Percentiles rank a stretch among this genome's conserved stretches.
phyloP scores from a whole-genome alignment of 2,113 vertebrate species.

The Clarias macrocephalus region DNA sequence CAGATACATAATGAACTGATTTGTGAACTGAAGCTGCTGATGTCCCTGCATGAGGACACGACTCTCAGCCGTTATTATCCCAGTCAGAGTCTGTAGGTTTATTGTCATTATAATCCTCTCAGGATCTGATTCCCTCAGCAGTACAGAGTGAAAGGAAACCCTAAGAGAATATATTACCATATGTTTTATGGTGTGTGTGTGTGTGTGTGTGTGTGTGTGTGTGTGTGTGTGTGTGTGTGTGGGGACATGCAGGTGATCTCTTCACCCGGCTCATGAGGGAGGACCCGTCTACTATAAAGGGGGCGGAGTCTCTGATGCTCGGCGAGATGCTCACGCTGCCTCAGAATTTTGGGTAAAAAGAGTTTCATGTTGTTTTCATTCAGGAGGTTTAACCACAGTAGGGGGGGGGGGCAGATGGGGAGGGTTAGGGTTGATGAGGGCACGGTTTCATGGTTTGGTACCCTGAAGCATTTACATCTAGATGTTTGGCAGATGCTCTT shows the following conservation, averaged over 20 bases:
- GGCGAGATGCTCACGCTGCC: slow-evolving; percentile 98
- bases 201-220: slow-evolving; percentile 29
- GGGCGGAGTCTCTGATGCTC: slow-evolving; percentile 91
- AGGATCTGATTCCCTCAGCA: not conserved
- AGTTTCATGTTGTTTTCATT: not conserved
- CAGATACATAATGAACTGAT: slow-evolving; percentile 1
- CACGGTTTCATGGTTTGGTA: too few species aligned
- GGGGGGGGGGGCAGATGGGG: not conserved
- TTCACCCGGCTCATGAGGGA: slow-evolving; percentile 90
- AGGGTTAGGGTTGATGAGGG: too few species aligned
- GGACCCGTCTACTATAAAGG: slow-evolving; percentile 93
- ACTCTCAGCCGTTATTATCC: not conserved
- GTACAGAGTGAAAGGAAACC: too few species aligned
- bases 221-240: too few species aligned
- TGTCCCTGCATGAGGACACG: not conserved
- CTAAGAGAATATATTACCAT: not conserved
- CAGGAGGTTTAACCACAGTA: not conserved
- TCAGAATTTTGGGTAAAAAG: slow-evolving; percentile 94
- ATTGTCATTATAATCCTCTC: too few species aligned
- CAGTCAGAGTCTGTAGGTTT: too few species aligned
- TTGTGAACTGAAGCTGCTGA: not conserved
- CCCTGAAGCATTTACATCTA: too few species aligned
- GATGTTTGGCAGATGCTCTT: too few species aligned
- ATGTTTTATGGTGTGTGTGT: not conserved
- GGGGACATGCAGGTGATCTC: slow-evolving; percentile 78